Base-by-base conservation (phyloP, 2,888 invertebrate genomes). In the Lycophotia porphyrea region DNA sequence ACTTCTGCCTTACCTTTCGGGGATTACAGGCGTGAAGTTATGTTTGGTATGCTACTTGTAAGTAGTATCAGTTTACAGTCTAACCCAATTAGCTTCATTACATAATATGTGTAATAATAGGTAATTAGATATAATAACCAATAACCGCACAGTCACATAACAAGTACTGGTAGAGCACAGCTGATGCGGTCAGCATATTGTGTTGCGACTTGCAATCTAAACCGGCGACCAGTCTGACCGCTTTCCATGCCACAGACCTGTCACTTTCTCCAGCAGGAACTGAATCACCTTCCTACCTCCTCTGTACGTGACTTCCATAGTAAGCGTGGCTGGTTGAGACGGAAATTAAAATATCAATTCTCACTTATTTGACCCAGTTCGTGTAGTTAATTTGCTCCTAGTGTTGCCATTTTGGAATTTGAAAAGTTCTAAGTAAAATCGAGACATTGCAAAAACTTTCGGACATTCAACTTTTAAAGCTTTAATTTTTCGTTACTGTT, bases 201-300 rank as follows among this genome's bases (percentile, higher is more conserved):
- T 76, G 39, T 63, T 39, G 39, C 63, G 39, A 15, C 27, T 84
- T 55, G 63, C 74, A 65, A 67, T 75, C 58, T 63, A 55, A 18
- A 61, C 60, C 47, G 27, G n/a, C 58, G 69, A 85, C 85, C 58
- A 64, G 78, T 47, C 60, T 49, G 78, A 78, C 83, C 74, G 21
- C 83, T 83, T 85, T 84, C 82, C 71, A 67, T 52, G 24, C 60
- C 39, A 61, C 31, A 11, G 52, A 31, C 39, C 58, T 70, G 85
- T 70, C 85, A 78, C 83, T 83, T 83, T 83, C 83, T 81, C 77
- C 47, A 27, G 39, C 15, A 72, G 72, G 55, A 64, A 58, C 44
- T 81, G 52, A 81, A 67, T 81, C 66, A 63, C 36, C 68, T 36
- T 49, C 34, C 58, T 78, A 78, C 60, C 49, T 7, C 3, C 69